Evolutionary conservation across 2,888 invertebrate genomes (phyloP).

Genomic region (Acronicta psi): DNA sequence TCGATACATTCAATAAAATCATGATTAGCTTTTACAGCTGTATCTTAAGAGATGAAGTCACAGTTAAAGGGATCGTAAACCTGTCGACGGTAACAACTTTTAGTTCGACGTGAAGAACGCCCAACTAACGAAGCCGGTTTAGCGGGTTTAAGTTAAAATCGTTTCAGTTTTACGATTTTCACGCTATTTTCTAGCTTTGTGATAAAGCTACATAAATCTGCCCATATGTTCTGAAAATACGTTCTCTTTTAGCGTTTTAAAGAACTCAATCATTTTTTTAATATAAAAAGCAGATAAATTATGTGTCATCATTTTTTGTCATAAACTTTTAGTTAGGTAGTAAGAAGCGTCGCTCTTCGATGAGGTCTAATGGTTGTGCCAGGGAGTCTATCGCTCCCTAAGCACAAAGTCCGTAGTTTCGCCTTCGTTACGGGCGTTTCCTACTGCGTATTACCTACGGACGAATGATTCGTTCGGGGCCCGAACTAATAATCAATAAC

Average conservation of each 20-base stretch:
- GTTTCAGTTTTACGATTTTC: constrained; percentile 19
- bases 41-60: constrained; percentile 10
- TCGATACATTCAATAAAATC: constrained; percentile 6
- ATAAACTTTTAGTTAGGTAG: no score
- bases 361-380: no score
- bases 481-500: no score
- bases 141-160: constrained; percentile 36
- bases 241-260: not conserved
- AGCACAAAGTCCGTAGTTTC: no score
- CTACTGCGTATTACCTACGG: no score
- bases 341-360: no score
- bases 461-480: no score
- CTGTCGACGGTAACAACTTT: constrained; percentile 11
- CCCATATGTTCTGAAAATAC: not conserved
- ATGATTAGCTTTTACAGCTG: not conserved
- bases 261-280: not conserved
- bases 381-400: no score
- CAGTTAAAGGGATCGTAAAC: constrained; percentile 27
- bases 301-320: no score
- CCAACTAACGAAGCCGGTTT: constrained; percentile 33
- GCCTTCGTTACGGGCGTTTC: no score
- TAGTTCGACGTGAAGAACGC: constrained; percentile 15
- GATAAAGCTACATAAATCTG: constrained; percentile 16
- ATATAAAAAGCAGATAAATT: no score
- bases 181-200: constrained; percentile 17